Conservation (phyloP, 92 coral and sea anemone species). For the Heteractis magnifica region DNA sequence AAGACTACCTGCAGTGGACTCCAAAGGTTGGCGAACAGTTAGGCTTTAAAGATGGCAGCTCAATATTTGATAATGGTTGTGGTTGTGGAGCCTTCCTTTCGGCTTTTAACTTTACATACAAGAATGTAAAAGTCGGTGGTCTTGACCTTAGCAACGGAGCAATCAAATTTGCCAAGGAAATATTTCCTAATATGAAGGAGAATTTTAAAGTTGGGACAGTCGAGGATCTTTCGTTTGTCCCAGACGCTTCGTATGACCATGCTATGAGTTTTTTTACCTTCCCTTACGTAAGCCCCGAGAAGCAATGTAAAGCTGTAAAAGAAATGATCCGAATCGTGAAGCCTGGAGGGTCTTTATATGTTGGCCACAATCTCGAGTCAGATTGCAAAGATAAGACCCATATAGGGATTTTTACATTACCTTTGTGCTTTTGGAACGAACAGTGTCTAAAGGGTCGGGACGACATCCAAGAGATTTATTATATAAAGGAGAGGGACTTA, state of each 20-base stretch:
- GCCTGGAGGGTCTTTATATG: constrained; percentile 58
- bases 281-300: constrained; percentile 63
- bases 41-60: constrained; percentile 44
- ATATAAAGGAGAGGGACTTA: constrained; percentile 45
- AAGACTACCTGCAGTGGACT: constrained; percentile 42
- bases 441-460: constrained; percentile 36
- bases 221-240: constrained; percentile 54
- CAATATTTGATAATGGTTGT: constrained; percentile 66
- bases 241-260: constrained; percentile 46
- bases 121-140: constrained; percentile 53
- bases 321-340: constrained; percentile 60
- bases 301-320: constrained; percentile 56
- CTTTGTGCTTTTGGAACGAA: constrained; percentile 65
- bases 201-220: constrained; percentile 53
- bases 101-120: constrained; percentile 50
- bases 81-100: constrained; percentile 63
- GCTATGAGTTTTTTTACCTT: constrained; percentile 65
- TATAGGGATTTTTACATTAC: constrained; percentile 52
- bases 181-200: constrained; percentile 32
- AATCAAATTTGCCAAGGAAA: constrained; percentile 51
- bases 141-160: constrained; percentile 57
- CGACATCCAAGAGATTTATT: constrained; percentile 35
- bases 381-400: constrained; percentile 48
- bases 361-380: constrained; percentile 58
- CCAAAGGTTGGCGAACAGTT: constrained; percentile 35